These are phyloP conservation scores for Otis tarda DNA, from an alignment of 2,113 vertebrate genomes.

Conservation along the genomic window DNA sequence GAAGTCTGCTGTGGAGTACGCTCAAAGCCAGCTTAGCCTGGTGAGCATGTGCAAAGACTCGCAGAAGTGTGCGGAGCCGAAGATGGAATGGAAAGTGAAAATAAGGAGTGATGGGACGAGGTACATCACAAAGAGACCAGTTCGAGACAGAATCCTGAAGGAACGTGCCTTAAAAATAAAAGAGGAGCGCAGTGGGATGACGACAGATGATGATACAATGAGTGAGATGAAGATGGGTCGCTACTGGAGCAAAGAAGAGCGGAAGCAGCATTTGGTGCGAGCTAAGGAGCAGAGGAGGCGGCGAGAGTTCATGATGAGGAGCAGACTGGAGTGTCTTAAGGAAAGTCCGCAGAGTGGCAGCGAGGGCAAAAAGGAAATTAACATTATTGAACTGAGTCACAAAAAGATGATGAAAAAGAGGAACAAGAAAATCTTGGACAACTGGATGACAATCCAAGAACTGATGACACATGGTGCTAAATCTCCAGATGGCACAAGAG, in stretches of 20 bases:
- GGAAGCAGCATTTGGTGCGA: slow-evolving; percentile 91
- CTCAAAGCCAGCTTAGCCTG: slow-evolving; percentile 92
- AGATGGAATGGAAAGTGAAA: slow-evolving; percentile 99
- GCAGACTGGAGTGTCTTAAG: slow-evolving; percentile 89
- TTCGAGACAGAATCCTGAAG: slow-evolving; percentile 91
- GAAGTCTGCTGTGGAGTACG: slow-evolving; percentile 91
- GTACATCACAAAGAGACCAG: slow-evolving; percentile 95
- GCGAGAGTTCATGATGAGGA: slow-evolving; percentile 95
- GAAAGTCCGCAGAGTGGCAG: slow-evolving; percentile 90
- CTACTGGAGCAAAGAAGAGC: slow-evolving; percentile 97
- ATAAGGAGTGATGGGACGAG: slow-evolving; percentile 92
- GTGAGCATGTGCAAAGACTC: slow-evolving; percentile 88
- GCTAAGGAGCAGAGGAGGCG: slow-evolving; percentile 92
- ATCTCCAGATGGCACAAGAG: slow-evolving; percentile 89
- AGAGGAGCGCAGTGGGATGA: slow-evolving; percentile 96
- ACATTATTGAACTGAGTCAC: slow-evolving; percentile 96
- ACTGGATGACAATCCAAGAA: slow-evolving; percentile 99
- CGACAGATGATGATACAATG: slow-evolving; percentile 93
- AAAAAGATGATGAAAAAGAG: slow-evolving; percentile 99
- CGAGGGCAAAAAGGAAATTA: slow-evolving; percentile 89
- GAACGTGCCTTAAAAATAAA: slow-evolving; percentile 97
- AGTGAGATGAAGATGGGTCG: slow-evolving; percentile 98
- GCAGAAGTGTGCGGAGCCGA: slow-evolving; percentile 81
- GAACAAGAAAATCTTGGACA: slow-evolving; percentile 98
- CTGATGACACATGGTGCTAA: slow-evolving; percentile 96